A percentile compares a stretch with the other conserved stretches of the same genome.
Conservation (phyloP, 2,797 vertebrate genomes). For the Argentina silus region DNA sequence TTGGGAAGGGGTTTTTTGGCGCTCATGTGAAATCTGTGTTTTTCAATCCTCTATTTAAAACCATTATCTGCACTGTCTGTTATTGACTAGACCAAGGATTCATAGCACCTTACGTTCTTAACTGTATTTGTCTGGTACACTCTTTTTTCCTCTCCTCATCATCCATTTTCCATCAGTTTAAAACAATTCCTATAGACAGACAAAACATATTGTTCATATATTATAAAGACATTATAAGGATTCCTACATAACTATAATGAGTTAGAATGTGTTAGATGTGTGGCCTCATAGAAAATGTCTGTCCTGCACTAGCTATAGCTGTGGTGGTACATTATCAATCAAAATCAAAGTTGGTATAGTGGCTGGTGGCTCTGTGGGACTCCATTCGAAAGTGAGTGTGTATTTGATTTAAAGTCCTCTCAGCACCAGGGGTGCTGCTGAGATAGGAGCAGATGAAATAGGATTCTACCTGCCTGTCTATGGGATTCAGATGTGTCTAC, state of each 20-base stretch:
- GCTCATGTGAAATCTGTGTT: too few relatives aligned
- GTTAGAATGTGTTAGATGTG: too few relatives aligned
- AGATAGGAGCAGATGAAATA: not conserved
- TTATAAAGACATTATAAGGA: too few relatives aligned
- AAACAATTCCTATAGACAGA: too few relatives aligned
- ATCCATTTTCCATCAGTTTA: too few relatives aligned
- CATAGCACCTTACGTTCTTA: not conserved
- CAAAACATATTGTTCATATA: too few relatives aligned
- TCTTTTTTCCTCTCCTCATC: not conserved
- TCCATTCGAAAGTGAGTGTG: constrained; percentile 23
- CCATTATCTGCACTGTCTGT: not conserved
- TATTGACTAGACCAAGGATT: constrained; percentile 8
- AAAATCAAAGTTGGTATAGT: constrained; percentile 1
- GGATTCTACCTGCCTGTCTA: not conserved
- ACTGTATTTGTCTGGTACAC: not conserved
- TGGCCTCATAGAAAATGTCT: not conserved
- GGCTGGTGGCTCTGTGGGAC: constrained; percentile 7
- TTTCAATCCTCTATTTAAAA: constrained; percentile 3
- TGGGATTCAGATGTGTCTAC: not conserved
- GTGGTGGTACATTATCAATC: constrained; percentile 29
- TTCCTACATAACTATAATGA: too few relatives aligned
- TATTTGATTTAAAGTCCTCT: constrained; percentile 34
- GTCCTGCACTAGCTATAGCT: constrained; percentile 8
- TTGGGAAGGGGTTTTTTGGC: too few relatives aligned
- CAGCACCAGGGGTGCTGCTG: not conserved